Evolutionary conservation across 2,888 invertebrate species (phyloP).

Genomic region (Scaptomyza tumidula): DNA sequence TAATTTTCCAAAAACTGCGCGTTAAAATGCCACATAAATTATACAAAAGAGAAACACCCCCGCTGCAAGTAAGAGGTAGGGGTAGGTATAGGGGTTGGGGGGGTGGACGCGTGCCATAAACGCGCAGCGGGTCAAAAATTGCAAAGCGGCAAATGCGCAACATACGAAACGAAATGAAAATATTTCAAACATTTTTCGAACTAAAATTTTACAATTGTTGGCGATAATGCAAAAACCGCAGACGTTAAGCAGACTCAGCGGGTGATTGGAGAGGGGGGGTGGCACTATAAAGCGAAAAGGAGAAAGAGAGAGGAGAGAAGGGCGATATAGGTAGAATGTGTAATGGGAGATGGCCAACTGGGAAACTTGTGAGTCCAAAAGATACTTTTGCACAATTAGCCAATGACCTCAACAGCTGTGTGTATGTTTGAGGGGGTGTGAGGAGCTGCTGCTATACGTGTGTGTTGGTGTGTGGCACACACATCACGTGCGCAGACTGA

Average conservation of each 20-base stretch:
- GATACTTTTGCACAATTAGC: constrained; percentile 75
- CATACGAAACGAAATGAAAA: constrained; percentile 9
- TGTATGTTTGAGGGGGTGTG: constrained; percentile 1
- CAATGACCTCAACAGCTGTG: constrained; percentile 72
- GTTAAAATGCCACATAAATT: constrained; percentile 80
- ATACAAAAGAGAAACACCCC: constrained; percentile 53
- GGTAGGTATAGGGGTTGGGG: background rate
- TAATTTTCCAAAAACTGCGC: constrained; percentile 62
- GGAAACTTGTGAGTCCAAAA: constrained; percentile 17
- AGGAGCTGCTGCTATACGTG: constrained; percentile 4
- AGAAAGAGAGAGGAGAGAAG: background rate
- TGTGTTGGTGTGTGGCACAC: constrained; percentile 21
- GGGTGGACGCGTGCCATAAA: constrained; percentile 40
- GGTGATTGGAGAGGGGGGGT: constrained; percentile 17
- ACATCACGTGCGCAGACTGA: constrained; percentile 77
- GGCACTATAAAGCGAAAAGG: background rate
- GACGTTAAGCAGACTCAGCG: constrained; percentile 33
- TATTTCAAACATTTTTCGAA: constrained; percentile 15
- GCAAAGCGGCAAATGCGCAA: constrained; percentile 30
- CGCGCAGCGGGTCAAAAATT: constrained; percentile 46
- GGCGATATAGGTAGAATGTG: background rate
- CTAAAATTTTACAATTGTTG: constrained; percentile 36
- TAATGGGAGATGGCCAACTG: constrained; percentile 9
- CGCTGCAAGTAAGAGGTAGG: background rate
- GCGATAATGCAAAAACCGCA: constrained; percentile 56